Base-by-base conservation (phyloP, 2,888 invertebrate species). In the Pammene fasciana region DNA sequence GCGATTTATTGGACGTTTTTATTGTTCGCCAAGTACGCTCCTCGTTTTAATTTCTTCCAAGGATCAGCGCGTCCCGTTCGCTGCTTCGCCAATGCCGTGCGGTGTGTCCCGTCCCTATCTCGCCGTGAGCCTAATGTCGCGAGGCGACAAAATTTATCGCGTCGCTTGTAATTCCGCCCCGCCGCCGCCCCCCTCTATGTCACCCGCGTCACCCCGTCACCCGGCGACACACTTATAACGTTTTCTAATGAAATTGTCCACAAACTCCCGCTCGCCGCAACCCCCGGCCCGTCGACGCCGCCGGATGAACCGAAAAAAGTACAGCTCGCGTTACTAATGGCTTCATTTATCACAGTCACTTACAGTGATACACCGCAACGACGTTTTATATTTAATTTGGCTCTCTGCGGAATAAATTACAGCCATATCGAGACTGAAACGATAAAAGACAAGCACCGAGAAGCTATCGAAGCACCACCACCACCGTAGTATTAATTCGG, bases 191-290 rank as follows among this genome's bases (percentile, higher is more conserved):
- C 83, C 85, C 81, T 62, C 74, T 76, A 71, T 79, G 79, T 83
- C 83, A 82, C 83, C 82, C 83, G 77, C 82, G 79, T 86, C 88
- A 86, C 89, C 88, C 87, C 84, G 82, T 87, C 90, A 87, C 85
- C 87, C 87, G 79, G 81, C 85, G 85, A 89, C 88, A 89, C 86
- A 90, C 90, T 90, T 89, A 89, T 89, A 92, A 88, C 89, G 84
- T 87, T 92, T 92, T 90, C 91, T 93, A 93, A 93, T 93, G 91
- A 92, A 93, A 92, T 93, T 90, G 92, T 92, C 92, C 90, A 89
- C 90, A 88, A 89, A 86, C 86, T 85, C 86, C 82, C 85, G 86
- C 86, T 86, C 86, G 85, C 87, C 87, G 81, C 86, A 87, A 83
- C 86, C 88, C 88, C 86, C 85, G 81, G 85, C 85, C 85, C 86